These are phyloP conservation scores for Chrysogorgia sp. DNA, from an alignment of 92 coral and sea anemone genomes.

Conservation along the genomic window DNA sequence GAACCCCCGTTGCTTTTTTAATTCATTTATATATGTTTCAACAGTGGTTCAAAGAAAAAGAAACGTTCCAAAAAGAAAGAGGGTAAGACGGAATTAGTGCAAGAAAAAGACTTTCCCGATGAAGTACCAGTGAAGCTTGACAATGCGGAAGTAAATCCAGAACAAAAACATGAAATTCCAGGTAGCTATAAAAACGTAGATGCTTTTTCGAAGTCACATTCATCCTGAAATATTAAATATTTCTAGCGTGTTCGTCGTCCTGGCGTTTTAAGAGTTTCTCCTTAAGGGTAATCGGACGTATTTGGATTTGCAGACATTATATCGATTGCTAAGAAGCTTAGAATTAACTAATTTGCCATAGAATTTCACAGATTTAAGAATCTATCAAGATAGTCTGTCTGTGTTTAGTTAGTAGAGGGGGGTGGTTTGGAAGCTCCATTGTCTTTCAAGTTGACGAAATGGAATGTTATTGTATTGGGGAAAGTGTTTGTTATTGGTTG, in stretches of 20 bases:
- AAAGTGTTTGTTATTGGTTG: no score
- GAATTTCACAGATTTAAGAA: not conserved
- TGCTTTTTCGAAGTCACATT: no score
- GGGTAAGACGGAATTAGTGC: not conserved
- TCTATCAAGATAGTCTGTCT: not conserved
- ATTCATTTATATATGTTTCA: not conserved
- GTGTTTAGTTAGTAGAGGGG: no score
- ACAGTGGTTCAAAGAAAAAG: constrained; percentile 43
- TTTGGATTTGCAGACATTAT: no score
- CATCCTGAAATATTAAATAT: no score
- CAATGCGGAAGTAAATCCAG: constrained; percentile 3
- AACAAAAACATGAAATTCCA: constrained; percentile 16
- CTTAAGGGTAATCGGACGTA: no score
- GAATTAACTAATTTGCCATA: not conserved
- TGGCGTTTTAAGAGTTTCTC: no score
- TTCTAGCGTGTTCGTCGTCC: no score
- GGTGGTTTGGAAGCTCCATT: no score
- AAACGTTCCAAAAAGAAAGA: constrained; percentile 32
- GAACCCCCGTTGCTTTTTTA: not conserved
- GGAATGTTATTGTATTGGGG: no score
- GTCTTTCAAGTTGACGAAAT: no score
- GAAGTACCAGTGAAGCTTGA: constrained; percentile 15
- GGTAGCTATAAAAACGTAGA: constrained; percentile 3
- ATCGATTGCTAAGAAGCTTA: no score
- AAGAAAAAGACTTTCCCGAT: not conserved